Percentiles rank a stretch among this genome's conserved stretches.
These are phyloP conservation scores for Apantesis nais DNA, from an alignment of 2,888 invertebrate species.

Conservation along the genomic window DNA sequence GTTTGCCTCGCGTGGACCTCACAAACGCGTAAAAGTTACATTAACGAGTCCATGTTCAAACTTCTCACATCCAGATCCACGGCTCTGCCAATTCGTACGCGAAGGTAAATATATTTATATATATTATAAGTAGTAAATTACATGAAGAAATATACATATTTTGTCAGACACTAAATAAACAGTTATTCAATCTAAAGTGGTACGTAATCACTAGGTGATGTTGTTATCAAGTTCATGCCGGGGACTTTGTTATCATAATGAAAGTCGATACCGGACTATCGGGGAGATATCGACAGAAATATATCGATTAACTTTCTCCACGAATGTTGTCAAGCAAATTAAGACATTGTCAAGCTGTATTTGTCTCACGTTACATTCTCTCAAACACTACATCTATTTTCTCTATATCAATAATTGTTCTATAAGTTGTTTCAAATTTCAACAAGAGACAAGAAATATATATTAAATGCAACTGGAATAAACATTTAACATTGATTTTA, in stretches of 20 bases:
- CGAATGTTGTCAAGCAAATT: background rate
- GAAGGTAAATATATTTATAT: background rate
- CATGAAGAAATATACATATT: background rate
- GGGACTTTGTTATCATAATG: conserved; percentile 2
- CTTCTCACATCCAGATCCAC: no score
- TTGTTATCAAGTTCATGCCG: conserved; percentile 1
- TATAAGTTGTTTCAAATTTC: background rate
- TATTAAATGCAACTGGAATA: conserved; percentile 43
- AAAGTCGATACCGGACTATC: background rate
- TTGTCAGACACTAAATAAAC: background rate
- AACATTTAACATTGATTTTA: conserved; percentile 14
- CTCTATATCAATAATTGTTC: background rate
- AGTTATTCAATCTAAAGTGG: conserved; percentile 7
- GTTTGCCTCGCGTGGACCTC: background rate
- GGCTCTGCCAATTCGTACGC: background rate
- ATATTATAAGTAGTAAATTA: background rate
- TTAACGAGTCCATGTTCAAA: background rate
- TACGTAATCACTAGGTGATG: conserved; percentile 2
- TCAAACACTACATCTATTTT: background rate
- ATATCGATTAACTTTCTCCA: background rate
- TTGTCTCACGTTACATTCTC: background rate
- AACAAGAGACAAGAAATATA: conserved; percentile 6
- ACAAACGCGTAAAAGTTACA: background rate
- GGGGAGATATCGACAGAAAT: background rate
- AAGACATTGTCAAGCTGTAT: background rate